These are phyloP conservation scores for Vireo griseus DNA, from an alignment of 2,797 vertebrate genomes.

Conservation along the genomic window DNA sequence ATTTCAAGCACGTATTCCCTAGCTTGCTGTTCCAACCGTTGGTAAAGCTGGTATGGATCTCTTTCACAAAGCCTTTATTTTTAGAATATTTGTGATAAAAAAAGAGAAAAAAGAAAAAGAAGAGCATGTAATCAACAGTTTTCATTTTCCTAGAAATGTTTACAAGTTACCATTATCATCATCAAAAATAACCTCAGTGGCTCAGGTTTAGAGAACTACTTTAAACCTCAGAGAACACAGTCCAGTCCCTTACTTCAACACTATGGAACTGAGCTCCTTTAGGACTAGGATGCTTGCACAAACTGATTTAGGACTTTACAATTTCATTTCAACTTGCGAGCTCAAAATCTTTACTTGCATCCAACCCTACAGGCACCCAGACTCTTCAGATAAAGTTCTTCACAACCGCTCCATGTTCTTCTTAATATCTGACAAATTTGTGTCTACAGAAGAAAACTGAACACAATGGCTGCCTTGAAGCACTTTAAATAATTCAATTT, in stretches of 20 bases:
- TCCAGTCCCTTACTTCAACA: background rate
- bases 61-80: slow-evolving; percentile 89
- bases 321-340: background rate
- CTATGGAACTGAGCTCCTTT: background rate
- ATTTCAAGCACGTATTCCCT: slow-evolving; percentile 95
- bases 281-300: background rate
- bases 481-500: background rate
- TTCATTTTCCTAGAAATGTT: background rate
- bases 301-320: background rate
- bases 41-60: slow-evolving; percentile 98
- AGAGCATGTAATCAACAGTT: background rate
- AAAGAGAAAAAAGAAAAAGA: background rate
- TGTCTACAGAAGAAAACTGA: background rate
- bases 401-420: background rate
- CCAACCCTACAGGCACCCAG: background rate
- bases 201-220: background rate
- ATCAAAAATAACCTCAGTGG: background rate
- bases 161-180: background rate
- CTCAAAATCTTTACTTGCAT: background rate
- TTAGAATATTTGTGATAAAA: background rate
- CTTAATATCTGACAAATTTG: background rate
- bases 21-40: slow-evolving; percentile 95
- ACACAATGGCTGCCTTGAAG: background rate
- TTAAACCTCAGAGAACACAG: background rate
- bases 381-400: background rate